These are phyloP conservation scores for Nematolebias whitei DNA, from an alignment of 2,113 vertebrate species.

Conservation along the genomic window DNA sequence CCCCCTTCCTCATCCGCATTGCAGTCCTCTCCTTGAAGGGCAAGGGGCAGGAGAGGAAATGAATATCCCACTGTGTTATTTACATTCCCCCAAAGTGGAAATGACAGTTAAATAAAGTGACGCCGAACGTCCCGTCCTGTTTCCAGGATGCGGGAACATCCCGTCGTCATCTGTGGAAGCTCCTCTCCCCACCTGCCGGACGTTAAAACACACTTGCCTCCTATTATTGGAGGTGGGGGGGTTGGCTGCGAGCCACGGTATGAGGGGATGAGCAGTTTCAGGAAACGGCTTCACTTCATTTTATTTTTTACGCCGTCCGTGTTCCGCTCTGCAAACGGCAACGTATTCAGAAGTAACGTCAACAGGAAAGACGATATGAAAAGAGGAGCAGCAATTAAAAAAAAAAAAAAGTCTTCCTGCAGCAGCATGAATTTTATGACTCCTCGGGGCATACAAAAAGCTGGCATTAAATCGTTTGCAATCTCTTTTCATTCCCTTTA, in stretches of 20 bases:
- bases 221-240: conserved; percentile 12
- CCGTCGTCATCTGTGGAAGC: conserved; percentile 48
- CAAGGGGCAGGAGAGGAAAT: conserved; percentile 50
- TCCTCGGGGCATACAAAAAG: conserved; percentile 53
- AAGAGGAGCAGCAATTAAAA: conserved; percentile 44
- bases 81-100: conserved; percentile 62
- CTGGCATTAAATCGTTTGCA: conserved; percentile 44
- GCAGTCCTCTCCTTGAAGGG: conserved; percentile 60
- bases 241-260: conserved; percentile 31
- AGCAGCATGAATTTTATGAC: conserved; percentile 62
- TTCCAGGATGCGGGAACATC: conserved; percentile 66
- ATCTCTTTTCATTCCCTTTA: conserved; percentile 52
- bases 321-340: conserved; percentile 12
- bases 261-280: conserved; percentile 39
- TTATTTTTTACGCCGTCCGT: no score
- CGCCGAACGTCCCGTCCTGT: conserved; percentile 16
- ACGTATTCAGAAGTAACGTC: conserved; percentile 39
- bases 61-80: conserved; percentile 52
- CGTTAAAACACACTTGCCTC: conserved; percentile 40
- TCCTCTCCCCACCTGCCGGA: conserved; percentile 40
- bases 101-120: conserved; percentile 55
- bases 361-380: conserved; percentile 57
- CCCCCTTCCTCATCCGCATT: conserved; percentile 61
- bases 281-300: conserved; percentile 44
- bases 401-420: conserved; percentile 62